phyloP scores from a whole-genome alignment of 2,113 vertebrate species.

The Arenaria interpres region DNA sequence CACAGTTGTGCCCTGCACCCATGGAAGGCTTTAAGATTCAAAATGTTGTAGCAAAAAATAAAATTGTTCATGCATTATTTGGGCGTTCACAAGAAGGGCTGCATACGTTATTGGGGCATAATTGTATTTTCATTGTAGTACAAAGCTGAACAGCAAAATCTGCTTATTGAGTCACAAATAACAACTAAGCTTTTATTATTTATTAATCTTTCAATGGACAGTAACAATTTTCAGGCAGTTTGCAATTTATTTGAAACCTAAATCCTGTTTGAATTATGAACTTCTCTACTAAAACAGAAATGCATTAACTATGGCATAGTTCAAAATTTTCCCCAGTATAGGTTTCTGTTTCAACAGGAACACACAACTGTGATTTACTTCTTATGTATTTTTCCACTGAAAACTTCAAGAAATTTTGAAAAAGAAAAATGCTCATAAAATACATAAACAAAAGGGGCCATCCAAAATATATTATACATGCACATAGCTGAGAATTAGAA shows the following conservation, averaged over 20 bases:
- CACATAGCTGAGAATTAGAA: neutral
- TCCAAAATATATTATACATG: neutral
- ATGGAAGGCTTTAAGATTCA: neutral
- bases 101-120: accelerated
- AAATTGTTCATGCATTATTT: neutral
- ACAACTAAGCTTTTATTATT: neutral
- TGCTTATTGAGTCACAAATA: neutral
- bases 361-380: neutral
- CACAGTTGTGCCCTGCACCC: neutral
- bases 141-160: neutral
- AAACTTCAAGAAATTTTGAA: neutral
- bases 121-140: neutral
- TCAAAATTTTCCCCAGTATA: neutral
- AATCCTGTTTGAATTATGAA: neutral
- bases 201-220: neutral
- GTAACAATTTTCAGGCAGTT: neutral
- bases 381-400: neutral
- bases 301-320: neutral
- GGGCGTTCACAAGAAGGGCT: neutral
- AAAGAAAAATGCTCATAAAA: neutral
- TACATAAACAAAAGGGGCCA: neutral
- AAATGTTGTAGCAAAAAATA: neutral
- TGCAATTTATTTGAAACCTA: neutral
- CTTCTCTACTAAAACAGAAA: neutral
- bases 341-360: neutral